Evolutionary conservation across 2,113 vertebrate genomes (phyloP).

Genomic region (Gallinago media): DNA sequence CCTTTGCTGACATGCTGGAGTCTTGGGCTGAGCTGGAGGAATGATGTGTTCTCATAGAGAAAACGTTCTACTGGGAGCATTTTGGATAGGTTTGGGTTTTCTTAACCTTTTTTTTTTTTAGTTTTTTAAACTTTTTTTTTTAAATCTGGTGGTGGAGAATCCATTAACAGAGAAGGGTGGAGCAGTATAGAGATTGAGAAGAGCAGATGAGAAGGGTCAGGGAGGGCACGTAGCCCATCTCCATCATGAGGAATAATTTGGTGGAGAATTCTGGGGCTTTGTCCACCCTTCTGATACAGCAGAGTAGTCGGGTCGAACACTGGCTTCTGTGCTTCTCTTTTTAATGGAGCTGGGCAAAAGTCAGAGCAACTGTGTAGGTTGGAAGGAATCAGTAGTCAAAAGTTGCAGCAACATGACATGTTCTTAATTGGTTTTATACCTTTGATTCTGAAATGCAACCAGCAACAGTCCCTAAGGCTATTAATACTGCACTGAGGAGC

Average conservation of each 20-base stretch:
- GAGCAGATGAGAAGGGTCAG: not conserved
- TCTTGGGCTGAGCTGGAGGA: not conserved
- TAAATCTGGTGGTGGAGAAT: not conserved
- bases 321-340: not conserved
- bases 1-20: not conserved
- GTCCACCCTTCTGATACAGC: not conserved
- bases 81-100: not conserved
- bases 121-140: not conserved
- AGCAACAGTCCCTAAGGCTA: not conserved
- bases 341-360: not conserved
- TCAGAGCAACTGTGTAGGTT: not conserved
- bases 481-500: not conserved
- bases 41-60: not conserved
- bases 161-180: not conserved
- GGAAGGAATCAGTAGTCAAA: not conserved
- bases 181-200: not conserved
- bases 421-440: not conserved
- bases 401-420: not conserved
- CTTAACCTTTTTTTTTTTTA: not conserved
- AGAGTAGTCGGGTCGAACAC: not conserved
- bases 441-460: not conserved
- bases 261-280: not conserved
- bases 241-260: not conserved
- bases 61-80: accelerated
- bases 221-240: not conserved